A percentile compares a stretch with the other conserved stretches of the same genome.
Evolutionary conservation across 2,888 invertebrate species (phyloP).

Genomic region (Dinocampus coccinellae): DNA sequence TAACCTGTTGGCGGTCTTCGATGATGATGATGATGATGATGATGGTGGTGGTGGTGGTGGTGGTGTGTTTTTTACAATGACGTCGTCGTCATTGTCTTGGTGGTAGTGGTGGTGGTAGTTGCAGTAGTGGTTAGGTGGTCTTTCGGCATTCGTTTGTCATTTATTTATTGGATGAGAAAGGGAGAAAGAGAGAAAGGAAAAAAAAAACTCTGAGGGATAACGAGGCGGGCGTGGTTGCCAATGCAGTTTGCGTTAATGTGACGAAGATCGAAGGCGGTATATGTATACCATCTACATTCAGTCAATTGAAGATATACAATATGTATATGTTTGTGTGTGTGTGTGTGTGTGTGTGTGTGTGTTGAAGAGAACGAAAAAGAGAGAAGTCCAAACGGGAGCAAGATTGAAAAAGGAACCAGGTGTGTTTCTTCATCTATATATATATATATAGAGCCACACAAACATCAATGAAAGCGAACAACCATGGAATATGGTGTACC

Average conservation of each 20-base stretch:
- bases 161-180: not conserved
- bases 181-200: too few species aligned
- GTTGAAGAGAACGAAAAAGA: too few species aligned
- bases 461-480: not conserved
- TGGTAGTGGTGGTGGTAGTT: not conserved
- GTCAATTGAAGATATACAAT: not conserved
- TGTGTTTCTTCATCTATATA: slow-evolving; percentile 51
- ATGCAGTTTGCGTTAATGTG: slow-evolving; percentile 55
- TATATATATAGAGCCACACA: slow-evolving; percentile 7
- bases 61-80: not conserved
- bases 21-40: slow-evolving; percentile 10
- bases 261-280: slow-evolving; percentile 52
- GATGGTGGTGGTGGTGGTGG: not conserved
- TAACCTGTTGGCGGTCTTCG: not conserved
- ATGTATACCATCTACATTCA: not conserved
- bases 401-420: slow-evolving; percentile 54
- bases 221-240: slow-evolving; percentile 44
- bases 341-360: too few species aligned
- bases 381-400: slow-evolving; percentile 21
- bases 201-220: slow-evolving; percentile 23
- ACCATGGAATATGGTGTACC: slow-evolving; percentile 24
- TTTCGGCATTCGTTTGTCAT: slow-evolving; percentile 1
- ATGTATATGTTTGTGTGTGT: too few species aligned
- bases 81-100: not conserved
- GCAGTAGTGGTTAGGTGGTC: not conserved